Evolutionary conservation across 30 jellyfish, hydroid and myxozoan species (phyloP), one percentile per base, ranked within the genome.

Genomic region (Turritopsis rubra): DNA sequence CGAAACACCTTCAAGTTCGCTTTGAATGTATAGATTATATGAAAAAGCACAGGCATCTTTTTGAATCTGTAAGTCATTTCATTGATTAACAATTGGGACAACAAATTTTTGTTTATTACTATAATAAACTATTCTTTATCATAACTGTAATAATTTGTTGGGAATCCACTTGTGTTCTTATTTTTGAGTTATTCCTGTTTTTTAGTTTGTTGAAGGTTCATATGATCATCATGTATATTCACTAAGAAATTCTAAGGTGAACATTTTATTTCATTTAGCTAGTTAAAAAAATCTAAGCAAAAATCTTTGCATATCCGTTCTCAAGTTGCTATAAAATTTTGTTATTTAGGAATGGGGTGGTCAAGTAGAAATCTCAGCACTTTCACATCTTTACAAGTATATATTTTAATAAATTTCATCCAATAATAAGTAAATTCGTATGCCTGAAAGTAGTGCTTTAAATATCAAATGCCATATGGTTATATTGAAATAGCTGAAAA

Each of bases 311-410:
- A 19, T 72, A 19, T 72, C 0, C 28, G 0, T 72, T 72, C 21
- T 60, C 0, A 60, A 18, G 0, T 60, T 60, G 73, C 21, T 60
- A 21, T 60, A 23, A 60, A 60, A 23, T 60, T 18, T 53, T 20
- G 53, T 52, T 19, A 52, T 29, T n/a, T 71, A 90, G 97, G 97
- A 90, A 85, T 90, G 97, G 97, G 97, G 91, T 73, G 97, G 97
- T 30, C 92, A 90, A 52, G 95, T 85, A 22, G 97, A 90, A 76
- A 90, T 90, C 21, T 78, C 85, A 29, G 97, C 97, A 65, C 89
- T 90, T 53, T 90, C 97, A 21, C 54, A 78, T 86, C 91, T 90
- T 18, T 90, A 90, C 87, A 79, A 82, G 97, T 90, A 85, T 0
- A 41, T 41, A 13, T 13, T 3, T 41, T 41, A n/a, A n/a, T 41